Conservation (phyloP, 1,140 invertebrate genomes). For the Schmidtea mediterranea region DNA sequence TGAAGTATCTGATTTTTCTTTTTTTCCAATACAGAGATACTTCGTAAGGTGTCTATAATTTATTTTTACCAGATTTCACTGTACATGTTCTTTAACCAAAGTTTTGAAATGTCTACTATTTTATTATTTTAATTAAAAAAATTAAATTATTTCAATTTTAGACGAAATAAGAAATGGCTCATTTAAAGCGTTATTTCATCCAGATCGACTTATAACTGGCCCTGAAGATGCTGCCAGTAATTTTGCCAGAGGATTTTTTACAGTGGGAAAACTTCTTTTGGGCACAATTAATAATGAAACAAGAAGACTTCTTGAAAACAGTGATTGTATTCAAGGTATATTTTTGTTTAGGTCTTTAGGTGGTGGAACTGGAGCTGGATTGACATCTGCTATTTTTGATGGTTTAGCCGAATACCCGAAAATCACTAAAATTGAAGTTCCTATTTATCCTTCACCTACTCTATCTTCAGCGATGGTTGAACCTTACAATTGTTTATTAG, state of each 20-base stretch:
- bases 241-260: conserved; percentile 29
- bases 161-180: conserved; percentile 11
- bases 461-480: conserved; percentile 12
- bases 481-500: no score
- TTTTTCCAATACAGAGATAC: no score
- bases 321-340: conserved; percentile 5
- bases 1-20: no score
- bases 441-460: conserved; percentile 11
- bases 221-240: conserved; percentile 13
- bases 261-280: conserved; percentile 33
- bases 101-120: no score
- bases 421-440: conserved; percentile 28
- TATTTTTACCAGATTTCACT: no score
- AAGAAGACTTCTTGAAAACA: conserved; percentile 6
- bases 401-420: conserved; percentile 47
- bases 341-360: not conserved
- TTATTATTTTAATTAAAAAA: no score
- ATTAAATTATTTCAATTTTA: no score
- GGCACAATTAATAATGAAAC: conserved; percentile 9
- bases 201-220: conserved; percentile 20
- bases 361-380: conserved; percentile 54
- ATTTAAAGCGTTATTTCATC: conserved; percentile 18
- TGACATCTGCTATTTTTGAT: conserved; percentile 56
- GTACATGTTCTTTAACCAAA: no score
- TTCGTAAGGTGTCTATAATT: no score